Conservation (phyloP, 2,797 vertebrate species). For the Pangasius djambal region DNA sequence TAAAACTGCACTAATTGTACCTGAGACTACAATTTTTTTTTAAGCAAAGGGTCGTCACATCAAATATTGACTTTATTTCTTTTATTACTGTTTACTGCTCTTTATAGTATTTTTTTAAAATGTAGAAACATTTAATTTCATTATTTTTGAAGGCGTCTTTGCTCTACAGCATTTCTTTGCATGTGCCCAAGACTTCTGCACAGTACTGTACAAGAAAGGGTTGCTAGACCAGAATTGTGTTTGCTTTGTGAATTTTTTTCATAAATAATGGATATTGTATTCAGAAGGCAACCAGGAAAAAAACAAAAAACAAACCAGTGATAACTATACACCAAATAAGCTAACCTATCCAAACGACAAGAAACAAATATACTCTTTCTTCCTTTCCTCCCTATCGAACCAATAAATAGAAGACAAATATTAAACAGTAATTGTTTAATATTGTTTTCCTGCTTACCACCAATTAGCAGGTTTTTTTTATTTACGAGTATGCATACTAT, state of each 20-base stretch:
- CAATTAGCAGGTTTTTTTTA: background rate
- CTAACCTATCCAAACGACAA: background rate
- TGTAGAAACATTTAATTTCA: too few species aligned
- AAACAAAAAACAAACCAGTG: background rate
- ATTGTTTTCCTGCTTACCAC: background rate
- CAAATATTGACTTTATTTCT: too few species aligned
- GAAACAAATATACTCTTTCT: background rate
- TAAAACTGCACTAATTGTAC: too few species aligned
- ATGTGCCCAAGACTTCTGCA: too few species aligned
- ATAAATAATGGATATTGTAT: background rate
- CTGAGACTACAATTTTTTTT: too few species aligned
- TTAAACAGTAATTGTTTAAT: background rate
- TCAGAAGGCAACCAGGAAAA: background rate
- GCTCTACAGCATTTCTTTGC: too few species aligned
- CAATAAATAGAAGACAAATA: background rate
- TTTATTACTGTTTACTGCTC: too few species aligned
- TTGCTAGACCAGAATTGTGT: background rate
- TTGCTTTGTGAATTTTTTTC: background rate
- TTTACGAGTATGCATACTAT: background rate
- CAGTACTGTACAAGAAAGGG: background rate
- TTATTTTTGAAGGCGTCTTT: too few species aligned
- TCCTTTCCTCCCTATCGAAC: background rate
- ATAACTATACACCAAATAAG: background rate
- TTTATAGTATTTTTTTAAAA: too few species aligned
- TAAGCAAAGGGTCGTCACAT: too few species aligned